phyloP scores from a whole-genome alignment of 2,797 vertebrate genomes.

The Malacoctenus gilli region DNA sequence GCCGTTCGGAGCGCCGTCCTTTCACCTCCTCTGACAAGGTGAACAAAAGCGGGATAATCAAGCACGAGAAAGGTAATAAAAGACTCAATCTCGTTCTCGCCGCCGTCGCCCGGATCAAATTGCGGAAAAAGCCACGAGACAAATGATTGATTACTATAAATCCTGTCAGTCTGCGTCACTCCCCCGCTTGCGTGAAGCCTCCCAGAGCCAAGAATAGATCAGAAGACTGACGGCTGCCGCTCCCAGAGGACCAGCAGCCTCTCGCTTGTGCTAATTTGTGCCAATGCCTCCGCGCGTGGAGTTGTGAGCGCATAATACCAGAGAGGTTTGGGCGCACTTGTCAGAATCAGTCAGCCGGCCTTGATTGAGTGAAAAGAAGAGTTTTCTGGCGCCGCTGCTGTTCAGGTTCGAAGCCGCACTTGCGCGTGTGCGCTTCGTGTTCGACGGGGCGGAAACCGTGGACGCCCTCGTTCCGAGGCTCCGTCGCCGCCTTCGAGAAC shows the following conservation, averaged over 20 bases:
- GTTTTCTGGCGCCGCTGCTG: conserved; percentile 30
- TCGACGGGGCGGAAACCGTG: too few species aligned
- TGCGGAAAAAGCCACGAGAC: conserved; percentile 34
- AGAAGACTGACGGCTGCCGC: conserved; percentile 73
- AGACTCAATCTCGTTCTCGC: conserved; percentile 31
- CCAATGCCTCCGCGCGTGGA: conserved; percentile 60
- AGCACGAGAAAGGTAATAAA: neutral
- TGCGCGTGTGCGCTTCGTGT: neutral
- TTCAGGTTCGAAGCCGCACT: conserved; percentile 15
- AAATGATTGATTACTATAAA: conserved; percentile 73
- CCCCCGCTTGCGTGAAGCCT: conserved; percentile 46
- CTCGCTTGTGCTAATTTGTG: conserved; percentile 72
- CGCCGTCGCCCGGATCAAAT: conserved; percentile 30
- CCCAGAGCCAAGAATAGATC: conserved; percentile 70
- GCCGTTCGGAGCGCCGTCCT: neutral
- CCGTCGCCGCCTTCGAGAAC: too few species aligned
- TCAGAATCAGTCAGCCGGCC: conserved; percentile 45
- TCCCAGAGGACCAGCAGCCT: conserved; percentile 65
- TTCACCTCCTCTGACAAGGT: conserved; percentile 14
- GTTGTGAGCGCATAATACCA: conserved; percentile 60
- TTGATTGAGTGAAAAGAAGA: conserved; percentile 44
- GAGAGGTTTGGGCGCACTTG: conserved; percentile 54
- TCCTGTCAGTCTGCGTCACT: conserved; percentile 50
- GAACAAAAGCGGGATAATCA: conserved; percentile 26
- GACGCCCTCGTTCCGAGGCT: conserved; percentile 3